phyloP scores from a whole-genome alignment of 2,113 vertebrate species.

The Mesembrinibis cayennensis region DNA sequence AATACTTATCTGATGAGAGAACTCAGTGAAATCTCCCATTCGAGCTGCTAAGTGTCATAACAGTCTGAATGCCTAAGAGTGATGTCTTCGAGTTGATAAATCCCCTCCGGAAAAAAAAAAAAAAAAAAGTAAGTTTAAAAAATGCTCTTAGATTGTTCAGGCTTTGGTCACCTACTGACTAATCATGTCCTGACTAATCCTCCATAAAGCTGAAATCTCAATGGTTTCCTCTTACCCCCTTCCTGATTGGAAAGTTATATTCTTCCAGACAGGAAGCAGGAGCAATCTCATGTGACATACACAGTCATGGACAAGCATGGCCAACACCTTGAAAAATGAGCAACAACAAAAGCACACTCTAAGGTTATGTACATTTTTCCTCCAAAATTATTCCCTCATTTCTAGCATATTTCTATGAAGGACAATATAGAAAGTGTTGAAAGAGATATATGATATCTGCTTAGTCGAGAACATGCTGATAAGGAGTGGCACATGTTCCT shows the following conservation, averaged over 20 bases:
- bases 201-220: neutral
- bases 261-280: neutral
- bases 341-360: neutral
- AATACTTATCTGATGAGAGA: conserved; percentile 25
- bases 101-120: neutral
- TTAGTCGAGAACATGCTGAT: neutral
- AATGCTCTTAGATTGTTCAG: neutral
- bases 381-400: neutral
- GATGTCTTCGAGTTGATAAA: neutral
- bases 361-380: neutral
- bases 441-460: neutral
- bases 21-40: neutral
- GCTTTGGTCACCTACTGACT: neutral
- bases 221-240: neutral
- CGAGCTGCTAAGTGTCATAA: neutral
- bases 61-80: neutral
- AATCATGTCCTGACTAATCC: neutral
- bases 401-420: neutral
- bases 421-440: neutral
- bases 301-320: neutral
- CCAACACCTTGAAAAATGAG: neutral
- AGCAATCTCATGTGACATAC: neutral
- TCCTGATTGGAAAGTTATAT: conserved; percentile 5
- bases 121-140: neutral
- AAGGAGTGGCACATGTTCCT: neutral